Percentiles rank a stretch among this genome's conserved stretches.
These are phyloP conservation scores for Diaperis boleti DNA, from an alignment of 2,888 invertebrate species.

Conservation along the genomic window DNA sequence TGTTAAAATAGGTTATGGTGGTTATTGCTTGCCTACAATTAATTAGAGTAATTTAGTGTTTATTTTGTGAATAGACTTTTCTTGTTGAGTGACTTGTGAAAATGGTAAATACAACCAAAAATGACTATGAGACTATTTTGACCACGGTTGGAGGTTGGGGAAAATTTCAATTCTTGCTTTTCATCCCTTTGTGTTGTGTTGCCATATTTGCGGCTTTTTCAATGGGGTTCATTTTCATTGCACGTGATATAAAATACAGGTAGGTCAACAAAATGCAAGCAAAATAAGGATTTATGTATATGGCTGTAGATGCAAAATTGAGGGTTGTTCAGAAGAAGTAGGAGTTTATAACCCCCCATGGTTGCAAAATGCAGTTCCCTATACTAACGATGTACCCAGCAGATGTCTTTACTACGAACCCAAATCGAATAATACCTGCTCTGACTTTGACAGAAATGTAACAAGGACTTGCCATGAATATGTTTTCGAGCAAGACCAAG, in stretches of 20 bases:
- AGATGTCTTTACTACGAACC: slow-evolving; percentile 51
- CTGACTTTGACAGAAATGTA: slow-evolving; percentile 49
- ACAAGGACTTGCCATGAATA: slow-evolving; percentile 54
- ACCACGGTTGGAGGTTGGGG: slow-evolving; percentile 60
- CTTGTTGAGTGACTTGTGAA: too few relatives aligned
- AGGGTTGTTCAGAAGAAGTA: slow-evolving; percentile 66
- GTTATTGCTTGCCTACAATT: too few relatives aligned
- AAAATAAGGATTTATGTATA: too few relatives aligned
- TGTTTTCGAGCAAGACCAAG: slow-evolving; percentile 57
- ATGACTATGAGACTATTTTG: background rate
- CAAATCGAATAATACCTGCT: slow-evolving; percentile 40
- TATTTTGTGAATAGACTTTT: too few relatives aligned
- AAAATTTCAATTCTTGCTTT: slow-evolving; percentile 63
- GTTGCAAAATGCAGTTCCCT: slow-evolving; percentile 67
- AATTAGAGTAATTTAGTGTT: too few relatives aligned
- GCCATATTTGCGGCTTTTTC: slow-evolving; percentile 54
- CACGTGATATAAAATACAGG: slow-evolving; percentile 57
- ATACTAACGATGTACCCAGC: slow-evolving; percentile 52
- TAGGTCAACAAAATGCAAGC: too few relatives aligned
- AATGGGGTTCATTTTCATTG: slow-evolving; percentile 57
- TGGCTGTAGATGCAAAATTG: slow-evolving; percentile 70
- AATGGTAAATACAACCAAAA: too few relatives aligned
- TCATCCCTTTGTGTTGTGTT: slow-evolving; percentile 51
- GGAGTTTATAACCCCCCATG: slow-evolving; percentile 63
- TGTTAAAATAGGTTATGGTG: too few relatives aligned